Evolutionary conservation across 2,797 vertebrate species (phyloP).

Genomic region (Carduelis carduelis): DNA sequence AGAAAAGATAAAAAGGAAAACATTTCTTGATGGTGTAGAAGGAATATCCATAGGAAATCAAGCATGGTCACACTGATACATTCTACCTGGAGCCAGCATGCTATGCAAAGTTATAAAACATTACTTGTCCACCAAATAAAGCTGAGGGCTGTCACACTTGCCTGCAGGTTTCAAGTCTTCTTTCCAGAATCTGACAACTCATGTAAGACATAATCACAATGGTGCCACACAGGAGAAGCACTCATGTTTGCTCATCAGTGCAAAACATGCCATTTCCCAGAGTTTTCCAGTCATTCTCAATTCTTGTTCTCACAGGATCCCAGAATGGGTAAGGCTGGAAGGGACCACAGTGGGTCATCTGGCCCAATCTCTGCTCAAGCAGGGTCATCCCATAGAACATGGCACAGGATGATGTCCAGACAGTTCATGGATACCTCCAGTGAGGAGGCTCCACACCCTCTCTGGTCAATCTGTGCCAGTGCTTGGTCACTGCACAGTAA

Average conservation of each 20-base stretch:
- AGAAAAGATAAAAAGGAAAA: not conserved
- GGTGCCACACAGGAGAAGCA: fast-evolving
- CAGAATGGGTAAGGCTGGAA: not conserved
- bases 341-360: not conserved
- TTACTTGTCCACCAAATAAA: not conserved
- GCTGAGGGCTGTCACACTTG: not conserved
- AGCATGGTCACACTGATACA: fast-evolving
- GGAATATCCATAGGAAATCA: not conserved
- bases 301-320: not conserved
- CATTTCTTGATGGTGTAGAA: not conserved
- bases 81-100: not conserved
- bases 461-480: not conserved
- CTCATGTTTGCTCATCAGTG: not conserved
- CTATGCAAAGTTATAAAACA: not conserved
- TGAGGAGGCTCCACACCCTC: not conserved
- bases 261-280: not conserved
- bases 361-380: not conserved
- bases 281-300: not conserved
- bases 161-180: not conserved
- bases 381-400: not conserved
- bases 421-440: not conserved
- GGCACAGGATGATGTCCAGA: not conserved
- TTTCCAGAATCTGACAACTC: not conserved
- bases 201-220: not conserved
- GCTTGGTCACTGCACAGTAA: not conserved